Evolutionary conservation across 2,797 vertebrate genomes (phyloP).

Genomic region (Lacerta viridis): DNA sequence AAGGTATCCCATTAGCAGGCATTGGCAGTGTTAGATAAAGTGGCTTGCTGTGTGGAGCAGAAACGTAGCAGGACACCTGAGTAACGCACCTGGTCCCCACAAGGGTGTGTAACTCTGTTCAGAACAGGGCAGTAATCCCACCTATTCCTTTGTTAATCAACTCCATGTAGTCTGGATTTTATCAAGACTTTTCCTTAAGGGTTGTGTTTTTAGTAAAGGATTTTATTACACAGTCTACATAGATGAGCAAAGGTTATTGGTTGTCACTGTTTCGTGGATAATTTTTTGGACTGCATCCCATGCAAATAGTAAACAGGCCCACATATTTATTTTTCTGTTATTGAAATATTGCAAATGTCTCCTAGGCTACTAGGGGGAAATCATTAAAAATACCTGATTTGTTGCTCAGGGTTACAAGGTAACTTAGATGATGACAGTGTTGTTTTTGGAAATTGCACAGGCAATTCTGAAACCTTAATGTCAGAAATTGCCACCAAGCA

Average conservation of each 20-base stretch:
- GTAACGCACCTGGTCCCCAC: neutral
- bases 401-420: neutral
- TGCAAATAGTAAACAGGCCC: neutral
- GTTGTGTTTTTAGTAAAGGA: neutral
- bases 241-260: neutral
- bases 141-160: neutral
- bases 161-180: neutral
- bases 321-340: neutral
- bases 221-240: neutral
- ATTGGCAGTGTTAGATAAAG: neutral
- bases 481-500: constrained; percentile 32
- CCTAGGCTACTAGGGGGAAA: neutral
- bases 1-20: neutral
- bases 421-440: constrained; percentile 20
- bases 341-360: neutral
- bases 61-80: neutral
- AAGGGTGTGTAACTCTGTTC: neutral
- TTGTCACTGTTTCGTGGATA: neutral
- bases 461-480: constrained; percentile 11
- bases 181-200: neutral
- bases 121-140: neutral
- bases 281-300: too few species aligned
- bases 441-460: neutral
- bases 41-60: too few species aligned
- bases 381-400: neutral